Conservation (phyloP, 2,113 vertebrate species). For the Halcyon malimbica region DNA sequence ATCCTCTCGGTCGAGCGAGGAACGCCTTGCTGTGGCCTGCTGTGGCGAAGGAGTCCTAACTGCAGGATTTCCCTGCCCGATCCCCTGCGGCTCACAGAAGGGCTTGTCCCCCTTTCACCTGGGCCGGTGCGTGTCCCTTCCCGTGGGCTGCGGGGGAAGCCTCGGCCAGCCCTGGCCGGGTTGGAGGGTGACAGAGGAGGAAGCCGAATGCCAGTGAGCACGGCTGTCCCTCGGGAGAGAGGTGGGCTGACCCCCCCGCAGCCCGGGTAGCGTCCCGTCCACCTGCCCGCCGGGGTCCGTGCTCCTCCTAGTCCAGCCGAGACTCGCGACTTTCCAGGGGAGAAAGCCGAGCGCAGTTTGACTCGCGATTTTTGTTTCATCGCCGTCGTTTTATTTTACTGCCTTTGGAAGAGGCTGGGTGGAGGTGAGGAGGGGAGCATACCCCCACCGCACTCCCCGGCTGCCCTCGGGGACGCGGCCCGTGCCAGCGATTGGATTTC, state of each 20-base stretch:
- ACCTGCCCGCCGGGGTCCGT: background rate
- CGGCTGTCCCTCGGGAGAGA: background rate
- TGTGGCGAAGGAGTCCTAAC: slow-evolving; percentile 39
- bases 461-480: background rate
- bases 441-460: background rate
- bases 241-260: background rate
- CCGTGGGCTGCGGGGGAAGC: background rate
- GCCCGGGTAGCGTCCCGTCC: background rate
- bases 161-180: background rate
- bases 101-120: background rate
- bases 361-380: background rate
- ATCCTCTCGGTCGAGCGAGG: background rate
- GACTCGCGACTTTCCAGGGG: background rate
- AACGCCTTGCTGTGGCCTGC: background rate
- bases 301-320: background rate
- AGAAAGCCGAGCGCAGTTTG: background rate
- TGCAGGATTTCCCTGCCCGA: slow-evolving; percentile 67
- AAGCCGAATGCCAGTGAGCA: fast-evolving
- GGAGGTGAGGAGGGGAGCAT: background rate
- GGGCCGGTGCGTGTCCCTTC: fast-evolving
- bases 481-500: background rate
- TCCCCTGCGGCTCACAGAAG: background rate
- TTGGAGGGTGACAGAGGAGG: background rate
- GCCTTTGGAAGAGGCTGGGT: background rate
- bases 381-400: fast-evolving